phyloP scores from a whole-genome alignment of 1,140 invertebrate genomes.

The Drosophila kohkoa region DNA sequence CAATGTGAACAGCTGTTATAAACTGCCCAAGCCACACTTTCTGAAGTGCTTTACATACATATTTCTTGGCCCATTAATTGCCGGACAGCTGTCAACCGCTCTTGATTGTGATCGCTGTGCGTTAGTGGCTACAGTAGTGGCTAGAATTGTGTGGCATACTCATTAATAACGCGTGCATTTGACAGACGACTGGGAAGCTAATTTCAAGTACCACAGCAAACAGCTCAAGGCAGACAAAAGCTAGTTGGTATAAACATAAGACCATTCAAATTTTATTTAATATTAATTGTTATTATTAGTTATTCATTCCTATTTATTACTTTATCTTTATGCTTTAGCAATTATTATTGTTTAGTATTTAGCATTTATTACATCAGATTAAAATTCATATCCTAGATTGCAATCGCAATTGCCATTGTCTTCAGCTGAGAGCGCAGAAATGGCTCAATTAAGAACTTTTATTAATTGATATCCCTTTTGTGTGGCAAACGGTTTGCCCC shows the following conservation, averaged over 20 bases:
- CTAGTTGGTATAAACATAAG: too few species aligned
- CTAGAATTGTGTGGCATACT: neutral
- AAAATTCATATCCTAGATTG: neutral
- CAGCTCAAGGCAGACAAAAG: too few species aligned
- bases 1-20: neutral
- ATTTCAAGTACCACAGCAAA: neutral
- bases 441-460: conserved; percentile 13
- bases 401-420: neutral
- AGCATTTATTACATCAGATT: neutral
- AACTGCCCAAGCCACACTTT: neutral
- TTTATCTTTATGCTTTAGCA: too few species aligned
- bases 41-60: neutral
- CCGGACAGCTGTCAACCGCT: neutral
- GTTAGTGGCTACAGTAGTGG: neutral
- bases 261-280: neutral
- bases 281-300: neutral
- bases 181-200: too few species aligned
- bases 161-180: neutral
- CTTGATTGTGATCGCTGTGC: neutral
- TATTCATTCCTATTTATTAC: neutral
- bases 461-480: conserved; percentile 19
- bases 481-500: too few species aligned
- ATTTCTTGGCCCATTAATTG: neutral
- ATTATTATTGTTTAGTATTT: neutral
- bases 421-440: neutral